phyloP scores from a whole-genome alignment of 2,113 vertebrate species.

The Lota lota region DNA sequence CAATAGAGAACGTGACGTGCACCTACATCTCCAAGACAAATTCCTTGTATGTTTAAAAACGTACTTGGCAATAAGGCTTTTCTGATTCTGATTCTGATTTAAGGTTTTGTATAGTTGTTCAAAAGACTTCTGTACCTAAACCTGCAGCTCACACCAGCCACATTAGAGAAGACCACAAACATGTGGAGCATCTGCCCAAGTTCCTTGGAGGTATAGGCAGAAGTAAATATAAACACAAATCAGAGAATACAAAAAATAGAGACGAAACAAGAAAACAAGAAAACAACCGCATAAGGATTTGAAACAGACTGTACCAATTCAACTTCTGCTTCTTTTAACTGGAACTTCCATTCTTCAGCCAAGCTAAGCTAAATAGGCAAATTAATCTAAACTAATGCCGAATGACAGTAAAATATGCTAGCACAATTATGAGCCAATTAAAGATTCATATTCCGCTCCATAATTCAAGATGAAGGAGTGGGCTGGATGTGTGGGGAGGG shows the following conservation, averaged over 20 bases:
- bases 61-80: too few species aligned
- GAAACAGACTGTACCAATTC: conserved; percentile 70
- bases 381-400: conserved; percentile 80
- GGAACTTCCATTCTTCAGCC: conserved; percentile 70
- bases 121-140: too few species aligned
- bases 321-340: conserved; percentile 59
- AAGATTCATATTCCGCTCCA: conserved; percentile 74
- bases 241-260: conserved; percentile 2
- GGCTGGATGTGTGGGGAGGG: conserved; percentile 47
- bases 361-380: conserved; percentile 79
- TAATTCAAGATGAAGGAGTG: conserved; percentile 72
- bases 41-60: too few species aligned
- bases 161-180: too few species aligned
- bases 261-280: conserved; percentile 8
- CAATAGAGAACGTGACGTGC: too few species aligned
- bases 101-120: too few species aligned
- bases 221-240: conserved; percentile 1
- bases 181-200: too few species aligned
- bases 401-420: conserved; percentile 81
- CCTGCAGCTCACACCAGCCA: too few species aligned
- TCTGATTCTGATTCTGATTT: too few species aligned
- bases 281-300: conserved; percentile 50
- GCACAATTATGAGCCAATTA: conserved; percentile 80
- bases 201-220: too few species aligned
- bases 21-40: too few species aligned